A percentile compares a stretch with the other conserved stretches of the same genome.
These are phyloP conservation scores for Diachasma alloeum DNA, from an alignment of 1,140 invertebrate genomes.

Conservation along the genomic window DNA sequence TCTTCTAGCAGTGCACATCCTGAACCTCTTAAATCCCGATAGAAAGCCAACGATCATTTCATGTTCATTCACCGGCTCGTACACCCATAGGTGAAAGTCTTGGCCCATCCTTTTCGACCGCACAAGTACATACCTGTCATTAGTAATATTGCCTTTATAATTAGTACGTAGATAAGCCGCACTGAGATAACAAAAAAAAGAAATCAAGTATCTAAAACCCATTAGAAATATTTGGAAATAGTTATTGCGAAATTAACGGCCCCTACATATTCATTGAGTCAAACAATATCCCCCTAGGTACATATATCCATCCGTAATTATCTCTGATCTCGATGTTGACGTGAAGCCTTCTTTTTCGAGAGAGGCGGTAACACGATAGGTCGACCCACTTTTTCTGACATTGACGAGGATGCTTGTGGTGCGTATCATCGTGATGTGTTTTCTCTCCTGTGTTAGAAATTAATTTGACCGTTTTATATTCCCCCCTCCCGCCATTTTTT, in stretches of 20 bases:
- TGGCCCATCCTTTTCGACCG: background rate
- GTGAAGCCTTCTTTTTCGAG: conserved; percentile 23
- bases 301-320: conserved; percentile 16
- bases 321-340: conserved; percentile 24
- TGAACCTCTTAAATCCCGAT: too few species aligned
- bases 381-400: conserved; percentile 27
- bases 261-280: background rate
- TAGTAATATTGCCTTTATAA: background rate
- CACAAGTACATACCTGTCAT: background rate
- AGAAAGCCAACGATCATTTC: background rate
- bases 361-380: conserved; percentile 28
- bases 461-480: background rate
- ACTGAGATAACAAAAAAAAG: background rate
- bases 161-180: background rate
- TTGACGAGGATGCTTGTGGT: conserved; percentile 26
- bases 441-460: conserved; percentile 17
- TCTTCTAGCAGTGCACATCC: too few species aligned
- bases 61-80: background rate
- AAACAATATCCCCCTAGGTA: background rate
- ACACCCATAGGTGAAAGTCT: background rate
- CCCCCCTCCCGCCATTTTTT: background rate
- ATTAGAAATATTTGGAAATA: background rate
- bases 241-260: background rate
- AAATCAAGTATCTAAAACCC: background rate
- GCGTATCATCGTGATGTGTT: conserved; percentile 22